Base-by-base conservation (phyloP, 2,113 vertebrate species). In the Guaruba guarouba region DNA sequence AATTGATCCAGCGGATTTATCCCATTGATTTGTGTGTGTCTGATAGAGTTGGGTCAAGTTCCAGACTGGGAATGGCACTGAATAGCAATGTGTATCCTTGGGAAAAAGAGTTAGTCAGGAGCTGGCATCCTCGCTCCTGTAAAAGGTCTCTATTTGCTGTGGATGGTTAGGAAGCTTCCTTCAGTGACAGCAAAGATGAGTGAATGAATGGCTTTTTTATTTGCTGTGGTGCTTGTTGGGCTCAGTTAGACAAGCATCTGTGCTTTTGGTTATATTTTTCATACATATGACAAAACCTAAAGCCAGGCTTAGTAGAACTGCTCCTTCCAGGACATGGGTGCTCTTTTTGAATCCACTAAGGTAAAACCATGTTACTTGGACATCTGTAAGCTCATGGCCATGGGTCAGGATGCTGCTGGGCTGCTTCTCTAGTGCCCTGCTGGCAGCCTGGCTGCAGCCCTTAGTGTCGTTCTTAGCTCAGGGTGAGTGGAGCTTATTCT, bases 21-120 rank as follows among this genome's bases (percentile, higher is more conserved):
- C 66, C 63, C 63, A 48, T 33, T 0, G 10, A 44, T 83, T 9
- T 2, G 0, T 35, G 76, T 6, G 18, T 43, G 35, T 16, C 71
- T 73, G 49, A 35, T 52, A 33, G 37, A 46, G 55, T 8, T 17
- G 64, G 41, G 24, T 33, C 20, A 2, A 19, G 57, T 59, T 46
- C 57, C 71, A 41, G 64, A 12, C 33, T 16, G 37, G 49, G 51
- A 27, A 13, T 51, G 1, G 1, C 43, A 22, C 22, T 5, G 0
- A 37, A 27, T 3, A 41, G 52, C 1, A 0, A 18, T 19, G 28
- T 25, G 43, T 59, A 59, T 17, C 71, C 27, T 63, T 61, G 43
- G 52, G 49, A 17, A 41, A 44, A 76, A 70, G 71, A 78, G 74
- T 69, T 69, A 28, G 84, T 23, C 29, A 35, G 8, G 67, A 18